These are phyloP conservation scores for Pemphredon lugubris DNA, from an alignment of 2,888 invertebrate genomes.

Conservation along the genomic window DNA sequence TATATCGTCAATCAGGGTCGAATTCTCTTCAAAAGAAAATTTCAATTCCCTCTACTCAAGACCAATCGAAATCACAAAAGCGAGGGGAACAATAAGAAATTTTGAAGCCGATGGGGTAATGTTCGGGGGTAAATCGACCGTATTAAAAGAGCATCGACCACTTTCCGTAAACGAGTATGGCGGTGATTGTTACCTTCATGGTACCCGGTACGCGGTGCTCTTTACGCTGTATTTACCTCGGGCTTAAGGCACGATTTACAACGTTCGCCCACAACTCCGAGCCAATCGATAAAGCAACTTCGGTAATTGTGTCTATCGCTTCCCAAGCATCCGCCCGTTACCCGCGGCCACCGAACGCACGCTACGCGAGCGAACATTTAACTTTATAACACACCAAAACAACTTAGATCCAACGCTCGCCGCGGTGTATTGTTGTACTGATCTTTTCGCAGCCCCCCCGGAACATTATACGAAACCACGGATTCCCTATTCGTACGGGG, in stretches of 20 bases:
- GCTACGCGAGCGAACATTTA: background rate
- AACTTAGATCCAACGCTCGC: background rate
- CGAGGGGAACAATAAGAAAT: too few relatives aligned
- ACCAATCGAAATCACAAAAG: too few relatives aligned
- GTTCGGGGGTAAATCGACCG: background rate
- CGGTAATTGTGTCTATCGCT: slow-evolving; percentile 49
- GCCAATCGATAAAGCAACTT: slow-evolving; percentile 50
- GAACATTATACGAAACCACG: too few relatives aligned
- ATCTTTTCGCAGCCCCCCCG: too few relatives aligned
- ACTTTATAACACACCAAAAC: background rate
- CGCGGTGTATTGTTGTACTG: too few relatives aligned
- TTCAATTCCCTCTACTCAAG: too few relatives aligned
- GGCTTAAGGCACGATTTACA: slow-evolving; percentile 43
- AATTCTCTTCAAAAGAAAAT: too few relatives aligned
- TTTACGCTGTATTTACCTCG: slow-evolving; percentile 29
- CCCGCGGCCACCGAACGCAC: too few relatives aligned
- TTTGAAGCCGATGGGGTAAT: background rate
- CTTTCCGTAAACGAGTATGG: background rate
- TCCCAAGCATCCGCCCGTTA: slow-evolving; percentile 19
- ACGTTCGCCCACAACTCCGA: slow-evolving; percentile 13
- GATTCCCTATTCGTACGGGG: too few relatives aligned
- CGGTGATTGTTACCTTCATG: slow-evolving; percentile 5
- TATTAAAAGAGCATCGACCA: background rate
- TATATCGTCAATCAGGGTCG: too few relatives aligned
- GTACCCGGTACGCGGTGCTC: slow-evolving; percentile 20